Evolutionary conservation across 2,888 invertebrate species (phyloP), one percentile per base, ranked within the genome.

Genomic region (Shargacucullia verbasci): DNA sequence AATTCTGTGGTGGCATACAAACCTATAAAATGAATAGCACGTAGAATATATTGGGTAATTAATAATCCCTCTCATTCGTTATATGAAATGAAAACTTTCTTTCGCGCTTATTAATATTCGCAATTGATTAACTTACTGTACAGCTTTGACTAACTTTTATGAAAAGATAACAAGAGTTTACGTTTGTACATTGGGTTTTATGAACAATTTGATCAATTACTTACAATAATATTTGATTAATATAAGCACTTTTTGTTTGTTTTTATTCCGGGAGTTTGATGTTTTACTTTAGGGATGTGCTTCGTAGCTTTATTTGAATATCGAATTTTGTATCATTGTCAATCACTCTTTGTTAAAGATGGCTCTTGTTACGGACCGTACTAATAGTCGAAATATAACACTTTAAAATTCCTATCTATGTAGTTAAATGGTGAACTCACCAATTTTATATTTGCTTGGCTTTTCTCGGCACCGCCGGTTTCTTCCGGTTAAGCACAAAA

Each of bases 61-160:
- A 66, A 66, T 38, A 3, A 20, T 4, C 2, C 4, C 20, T 20
- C 20, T 20, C 20, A 4, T 20, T 20, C 4, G 20, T 20, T 20
- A 20, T 20, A 20, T 20, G 20, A 11, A 29, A 60, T 50, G 31
- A 55, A 62, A 54, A 20, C 20, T 20, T 20, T 4, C 4, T 20
- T 20, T 20, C 20, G 20, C 6, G 8, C 48, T 50, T 52, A 64
- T 50, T 40, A 57, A 65, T 48, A 39, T 59, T 59, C 43, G 40
- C 39, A 66, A 45, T 58, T 58, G 59, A 45, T 58, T 58, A 34
- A 70, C 65, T 70, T 34, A 57, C 34, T 35, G 45, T 37, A 33
- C 12, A 25, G 25, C 13, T 14, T 20, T 33, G n/a, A 40, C 15
- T 7, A 34, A 31, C 12, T 39, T 39, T 15, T 33, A 31, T 33